These are phyloP conservation scores for Sebastes oblongus DNA, from an alignment of 2,797 vertebrate species.

Conservation along the genomic window DNA sequence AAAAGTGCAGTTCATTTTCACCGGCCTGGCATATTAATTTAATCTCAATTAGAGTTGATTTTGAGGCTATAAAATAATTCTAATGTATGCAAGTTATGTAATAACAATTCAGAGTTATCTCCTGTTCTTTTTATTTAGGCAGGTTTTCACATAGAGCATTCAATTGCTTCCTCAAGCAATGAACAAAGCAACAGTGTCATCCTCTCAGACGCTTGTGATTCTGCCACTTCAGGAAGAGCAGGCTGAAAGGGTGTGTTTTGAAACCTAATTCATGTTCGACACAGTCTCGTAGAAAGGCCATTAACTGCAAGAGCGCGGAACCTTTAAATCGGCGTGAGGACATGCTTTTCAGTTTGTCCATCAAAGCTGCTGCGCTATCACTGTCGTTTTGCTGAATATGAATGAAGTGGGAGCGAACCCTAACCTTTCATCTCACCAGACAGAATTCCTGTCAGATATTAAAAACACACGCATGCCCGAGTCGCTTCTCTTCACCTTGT, in stretches of 20 bases:
- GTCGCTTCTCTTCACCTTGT: constrained; percentile 67
- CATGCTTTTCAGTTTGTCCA: constrained; percentile 63
- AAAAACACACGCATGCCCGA: constrained; percentile 59
- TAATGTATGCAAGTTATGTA: background rate
- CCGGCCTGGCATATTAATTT: background rate
- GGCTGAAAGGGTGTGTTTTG: constrained; percentile 37
- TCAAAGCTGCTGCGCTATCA: constrained; percentile 63
- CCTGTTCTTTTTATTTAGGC: background rate
- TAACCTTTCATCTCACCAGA: constrained; percentile 69
- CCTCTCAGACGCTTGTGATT: constrained; percentile 17
- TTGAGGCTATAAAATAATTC: background rate
- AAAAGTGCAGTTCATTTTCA: background rate
- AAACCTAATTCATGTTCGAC: constrained; percentile 54
- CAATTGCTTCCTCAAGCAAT: constrained; percentile 7
- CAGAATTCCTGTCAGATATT: constrained; percentile 59
- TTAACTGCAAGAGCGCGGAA: constrained; percentile 51
- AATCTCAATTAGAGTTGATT: background rate
- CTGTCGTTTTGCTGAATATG: constrained; percentile 67
- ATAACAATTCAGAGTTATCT: background rate
- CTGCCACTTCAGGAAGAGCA: constrained; percentile 10
- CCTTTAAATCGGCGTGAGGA: constrained; percentile 61
- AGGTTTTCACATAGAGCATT: background rate
- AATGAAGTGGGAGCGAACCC: constrained; percentile 63
- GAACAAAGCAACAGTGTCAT: constrained; percentile 24
- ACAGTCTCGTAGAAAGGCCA: constrained; percentile 55